These are phyloP conservation scores for Notospermus geniculatus DNA, from an alignment of 1,140 invertebrate species.

Conservation along the genomic window DNA sequence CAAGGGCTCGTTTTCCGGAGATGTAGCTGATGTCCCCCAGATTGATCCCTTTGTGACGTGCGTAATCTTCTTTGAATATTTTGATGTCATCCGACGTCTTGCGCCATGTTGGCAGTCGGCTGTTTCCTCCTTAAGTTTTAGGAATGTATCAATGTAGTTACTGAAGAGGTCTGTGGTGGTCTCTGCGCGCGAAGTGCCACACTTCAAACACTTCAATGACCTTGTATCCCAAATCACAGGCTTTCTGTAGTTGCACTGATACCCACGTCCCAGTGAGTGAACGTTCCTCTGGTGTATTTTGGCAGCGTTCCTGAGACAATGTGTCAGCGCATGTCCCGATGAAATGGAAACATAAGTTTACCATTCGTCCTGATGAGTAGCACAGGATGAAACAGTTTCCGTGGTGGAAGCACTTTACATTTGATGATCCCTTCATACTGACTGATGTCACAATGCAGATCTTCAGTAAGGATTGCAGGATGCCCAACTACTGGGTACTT, in stretches of 20 bases:
- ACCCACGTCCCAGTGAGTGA: constrained; percentile 49
- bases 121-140: constrained; percentile 33
- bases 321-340: constrained; percentile 26
- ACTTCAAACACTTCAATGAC: constrained; percentile 50
- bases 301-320: constrained; percentile 4
- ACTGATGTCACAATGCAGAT: constrained; percentile 22
- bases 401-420: constrained; percentile 24
- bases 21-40: constrained; percentile 48
- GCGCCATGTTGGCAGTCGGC: constrained; percentile 21
- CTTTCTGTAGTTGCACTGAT: constrained; percentile 46
- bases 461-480: constrained; percentile 40
- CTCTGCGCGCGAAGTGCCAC: constrained; percentile 32
- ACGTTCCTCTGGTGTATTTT: constrained; percentile 25
- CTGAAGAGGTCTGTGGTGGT: constrained; percentile 31
- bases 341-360: too few relatives aligned
- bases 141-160: constrained; percentile 27
- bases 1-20: constrained; percentile 31
- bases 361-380: too few relatives aligned
- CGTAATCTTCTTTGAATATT: constrained; percentile 44
- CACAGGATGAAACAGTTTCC: too few relatives aligned
- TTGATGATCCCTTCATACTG: constrained; percentile 34
- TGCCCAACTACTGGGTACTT: constrained; percentile 52
- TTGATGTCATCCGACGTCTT: constrained; percentile 15
- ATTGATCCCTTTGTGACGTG: constrained; percentile 42
- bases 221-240: constrained; percentile 43